A percentile compares a stretch with the other conserved stretches of the same genome.
Evolutionary conservation across 2,113 vertebrate species (phyloP).

Genomic region (Dunckerocampus dactyliophorus): DNA sequence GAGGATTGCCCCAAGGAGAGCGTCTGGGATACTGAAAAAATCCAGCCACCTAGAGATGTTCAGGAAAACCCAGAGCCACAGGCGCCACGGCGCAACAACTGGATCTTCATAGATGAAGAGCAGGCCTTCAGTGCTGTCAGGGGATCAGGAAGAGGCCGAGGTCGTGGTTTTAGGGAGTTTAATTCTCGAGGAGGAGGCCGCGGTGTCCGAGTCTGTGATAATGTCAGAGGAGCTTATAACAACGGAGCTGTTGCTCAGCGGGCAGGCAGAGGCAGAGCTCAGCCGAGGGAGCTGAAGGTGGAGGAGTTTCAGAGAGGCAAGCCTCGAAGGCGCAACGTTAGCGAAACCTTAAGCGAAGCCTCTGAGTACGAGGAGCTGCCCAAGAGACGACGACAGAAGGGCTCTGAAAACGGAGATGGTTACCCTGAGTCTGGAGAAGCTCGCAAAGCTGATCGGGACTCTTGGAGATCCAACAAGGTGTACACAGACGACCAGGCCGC

Average conservation of each 20-base stretch:
- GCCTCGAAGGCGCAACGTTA: constrained; percentile 86
- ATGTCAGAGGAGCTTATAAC: constrained; percentile 66
- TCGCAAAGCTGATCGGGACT: constrained; percentile 83
- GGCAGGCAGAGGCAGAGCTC: constrained; percentile 74
- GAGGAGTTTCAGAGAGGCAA: constrained; percentile 87
- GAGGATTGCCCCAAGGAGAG: constrained; percentile 77
- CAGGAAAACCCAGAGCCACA: constrained; percentile 68
- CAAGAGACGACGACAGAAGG: constrained; percentile 87
- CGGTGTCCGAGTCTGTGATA: constrained; percentile 56
- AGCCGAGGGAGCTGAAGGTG: constrained; percentile 76
- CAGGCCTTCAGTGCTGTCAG: constrained; percentile 87
- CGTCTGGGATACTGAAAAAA: constrained; percentile 74
- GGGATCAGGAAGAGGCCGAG: constrained; percentile 80
- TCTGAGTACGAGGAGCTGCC: constrained; percentile 95
- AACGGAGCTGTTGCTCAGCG: constrained; percentile 62
- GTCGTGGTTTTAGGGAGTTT: constrained; percentile 89
- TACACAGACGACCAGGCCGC: constrained; percentile 80
- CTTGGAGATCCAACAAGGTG: constrained; percentile 89
- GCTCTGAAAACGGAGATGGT: constrained; percentile 77
- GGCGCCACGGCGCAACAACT: constrained; percentile 86
- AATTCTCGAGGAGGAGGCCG: constrained; percentile 80
- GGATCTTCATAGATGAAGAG: constrained; percentile 98
- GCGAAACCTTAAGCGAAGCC: constrained; percentile 92
- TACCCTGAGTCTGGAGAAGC: constrained; percentile 71
- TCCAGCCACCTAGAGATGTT: constrained; percentile 65